Base-by-base conservation (phyloP, 1,140 invertebrate genomes). In the Helicoverpa armigera region DNA sequence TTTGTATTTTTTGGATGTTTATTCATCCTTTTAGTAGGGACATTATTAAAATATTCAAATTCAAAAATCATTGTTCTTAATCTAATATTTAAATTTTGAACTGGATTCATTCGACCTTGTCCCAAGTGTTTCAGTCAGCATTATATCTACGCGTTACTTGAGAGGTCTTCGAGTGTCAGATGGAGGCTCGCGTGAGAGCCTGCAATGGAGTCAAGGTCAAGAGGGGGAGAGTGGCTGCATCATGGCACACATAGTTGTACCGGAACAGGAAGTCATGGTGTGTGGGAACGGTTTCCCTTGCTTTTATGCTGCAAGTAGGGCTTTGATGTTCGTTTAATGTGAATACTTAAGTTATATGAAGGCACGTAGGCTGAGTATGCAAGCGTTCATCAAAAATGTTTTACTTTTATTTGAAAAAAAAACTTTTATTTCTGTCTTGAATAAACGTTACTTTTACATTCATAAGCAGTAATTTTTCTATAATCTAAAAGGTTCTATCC, bases 171-270 rank as follows among this genome's bases (percentile, higher is more conserved):
- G 43, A 69, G 65, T 43, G 14, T 29, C 29, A 58, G 16, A 48
- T 16, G 35, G n/a, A 10, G n/a, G 48, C 35, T 48, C 63, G 3
- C 16, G 63, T 50, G 29, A 50, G 63, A 35, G 63, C 35, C n/a
- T 67, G 63, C 63, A 67, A 67, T 35, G 43, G 43, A 50, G 63
- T 48, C 63, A 67, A 67, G 35, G 63, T 48, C 63, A 48, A 14
- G 10, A 35, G 14, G 7, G 16, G 31, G 13, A 9, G 14, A 7
- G 35, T 7, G 63, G 16, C 5, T 18, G 61, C n/a, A 48, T 14
- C 35, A 35, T 35, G 35, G 35, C 35, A 35, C 9, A 67, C 7
- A 48, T 14, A n/a, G 35, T 3, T 67, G 63, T 18, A 48, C 63
- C 63, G 63, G 63, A 48, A 67, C 35, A 16, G 65, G 65, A 16